Evolutionary conservation across 2,797 vertebrate genomes (phyloP).

Genomic region (Tadarida brasiliensis): DNA sequence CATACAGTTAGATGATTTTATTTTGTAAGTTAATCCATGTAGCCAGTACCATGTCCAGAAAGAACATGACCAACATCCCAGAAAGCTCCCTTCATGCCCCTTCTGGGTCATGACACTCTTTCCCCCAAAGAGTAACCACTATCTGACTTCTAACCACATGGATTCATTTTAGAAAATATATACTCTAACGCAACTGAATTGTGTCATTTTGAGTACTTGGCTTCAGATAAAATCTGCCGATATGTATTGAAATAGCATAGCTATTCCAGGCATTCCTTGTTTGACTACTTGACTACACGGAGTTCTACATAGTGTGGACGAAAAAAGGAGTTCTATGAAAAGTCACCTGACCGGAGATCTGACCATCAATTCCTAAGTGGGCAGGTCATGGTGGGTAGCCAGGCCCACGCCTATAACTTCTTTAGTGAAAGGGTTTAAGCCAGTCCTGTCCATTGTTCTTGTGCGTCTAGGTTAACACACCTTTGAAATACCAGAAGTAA

Average conservation of each 20-base stretch:
- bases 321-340: not conserved
- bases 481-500: not conserved
- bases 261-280: not conserved
- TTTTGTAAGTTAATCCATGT: slow-evolving; percentile 15
- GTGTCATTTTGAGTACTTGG: not conserved
- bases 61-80: not conserved
- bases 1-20: not conserved
- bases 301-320: not conserved
- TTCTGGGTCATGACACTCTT: not conserved
- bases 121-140: not conserved
- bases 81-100: not conserved
- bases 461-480: not conserved
- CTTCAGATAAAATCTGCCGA: slow-evolving; percentile 3
- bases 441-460: not conserved
- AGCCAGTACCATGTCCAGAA: not conserved
- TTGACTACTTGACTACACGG: not conserved
- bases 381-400: not conserved
- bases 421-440: not conserved
- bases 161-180: slow-evolving; percentile 37
- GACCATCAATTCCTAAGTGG: not conserved
- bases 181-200: not conserved
- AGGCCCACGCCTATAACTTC: not conserved
- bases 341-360: not conserved
- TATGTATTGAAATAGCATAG: not conserved
- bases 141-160: not conserved